phyloP scores from a whole-genome alignment of 2,888 invertebrate species.

The Cerastis rubricosa region DNA sequence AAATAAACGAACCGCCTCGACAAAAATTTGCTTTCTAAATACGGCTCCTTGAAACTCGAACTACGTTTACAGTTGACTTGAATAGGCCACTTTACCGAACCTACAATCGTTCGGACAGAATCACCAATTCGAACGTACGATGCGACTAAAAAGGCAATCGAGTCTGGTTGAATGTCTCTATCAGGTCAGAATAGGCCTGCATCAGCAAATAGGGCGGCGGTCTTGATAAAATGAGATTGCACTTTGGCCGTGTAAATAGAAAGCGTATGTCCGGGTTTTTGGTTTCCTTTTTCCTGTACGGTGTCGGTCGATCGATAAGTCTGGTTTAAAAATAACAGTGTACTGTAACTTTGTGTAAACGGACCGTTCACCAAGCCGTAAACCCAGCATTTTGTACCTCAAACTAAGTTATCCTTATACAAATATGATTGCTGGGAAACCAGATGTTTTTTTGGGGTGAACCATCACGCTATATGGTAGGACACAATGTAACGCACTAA shows the following conservation, averaged over 20 bases:
- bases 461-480: too few species aligned
- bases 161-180: slow-evolving; percentile 62
- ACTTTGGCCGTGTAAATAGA: slow-evolving; percentile 52
- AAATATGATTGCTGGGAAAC: too few species aligned
- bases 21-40: slow-evolving; percentile 42
- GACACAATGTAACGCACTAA: too few species aligned
- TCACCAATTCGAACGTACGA: slow-evolving; percentile 60
- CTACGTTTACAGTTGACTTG: slow-evolving; percentile 57
- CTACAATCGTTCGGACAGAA: slow-evolving; percentile 58
- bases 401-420: too few species aligned
- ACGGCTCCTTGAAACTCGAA: slow-evolving; percentile 34
- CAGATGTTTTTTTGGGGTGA: too few species aligned
- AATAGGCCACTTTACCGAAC: slow-evolving; percentile 60
- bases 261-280: slow-evolving; percentile 14
- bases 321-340: slow-evolving; percentile 17
- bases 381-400: too few species aligned
- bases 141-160: slow-evolving; percentile 67
- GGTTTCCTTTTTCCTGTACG: slow-evolving; percentile 25
- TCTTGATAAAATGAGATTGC: slow-evolving; percentile 56
- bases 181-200: slow-evolving; percentile 61
- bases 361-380: too few species aligned
- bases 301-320: slow-evolving; percentile 27
- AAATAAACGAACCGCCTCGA: slow-evolving; percentile 19
- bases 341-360: neutral
- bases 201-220: slow-evolving; percentile 58